Percentiles rank a stretch among this genome's conserved stretches.
These are phyloP conservation scores for Prionailurus bengalensis DNA, from an alignment of 2,113 vertebrate genomes.

Conservation along the genomic window DNA sequence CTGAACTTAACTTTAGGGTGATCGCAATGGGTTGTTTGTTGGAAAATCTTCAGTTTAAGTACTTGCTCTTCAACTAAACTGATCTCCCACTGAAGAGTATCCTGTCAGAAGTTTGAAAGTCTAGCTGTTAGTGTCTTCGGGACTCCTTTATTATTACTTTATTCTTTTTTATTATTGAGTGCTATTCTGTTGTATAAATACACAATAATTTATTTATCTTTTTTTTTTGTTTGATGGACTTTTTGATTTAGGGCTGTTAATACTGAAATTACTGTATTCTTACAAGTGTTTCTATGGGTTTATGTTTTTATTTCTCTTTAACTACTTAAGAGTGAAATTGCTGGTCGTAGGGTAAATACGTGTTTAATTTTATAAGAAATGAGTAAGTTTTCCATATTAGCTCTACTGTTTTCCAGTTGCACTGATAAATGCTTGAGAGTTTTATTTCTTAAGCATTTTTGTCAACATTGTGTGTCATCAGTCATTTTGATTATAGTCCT, in stretches of 20 bases:
- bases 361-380: not conserved
- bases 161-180: not conserved
- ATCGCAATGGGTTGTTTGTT: not conserved
- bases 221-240: not conserved
- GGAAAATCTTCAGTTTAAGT: not conserved
- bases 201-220: not conserved
- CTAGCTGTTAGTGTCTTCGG: not conserved
- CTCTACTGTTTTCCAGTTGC: not conserved
- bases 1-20: not conserved
- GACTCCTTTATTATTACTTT: not conserved
- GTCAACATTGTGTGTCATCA: not conserved
- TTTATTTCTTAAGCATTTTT: not conserved
- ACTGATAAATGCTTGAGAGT: not conserved
- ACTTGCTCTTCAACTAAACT: not conserved
- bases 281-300: not conserved
- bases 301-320: slow-evolving; percentile 6
- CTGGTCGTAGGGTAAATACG: not conserved
- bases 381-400: not conserved
- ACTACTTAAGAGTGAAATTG: slow-evolving; percentile 17
- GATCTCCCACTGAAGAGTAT: not conserved
- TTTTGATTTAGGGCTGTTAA: not conserved
- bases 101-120: not conserved
- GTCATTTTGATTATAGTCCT: not conserved
- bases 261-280: not conserved
- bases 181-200: not conserved